Evolutionary conservation across 2,113 vertebrate species (phyloP), one percentile per base, ranked within the genome.

Genomic region (Sporophila hypoxantha): DNA sequence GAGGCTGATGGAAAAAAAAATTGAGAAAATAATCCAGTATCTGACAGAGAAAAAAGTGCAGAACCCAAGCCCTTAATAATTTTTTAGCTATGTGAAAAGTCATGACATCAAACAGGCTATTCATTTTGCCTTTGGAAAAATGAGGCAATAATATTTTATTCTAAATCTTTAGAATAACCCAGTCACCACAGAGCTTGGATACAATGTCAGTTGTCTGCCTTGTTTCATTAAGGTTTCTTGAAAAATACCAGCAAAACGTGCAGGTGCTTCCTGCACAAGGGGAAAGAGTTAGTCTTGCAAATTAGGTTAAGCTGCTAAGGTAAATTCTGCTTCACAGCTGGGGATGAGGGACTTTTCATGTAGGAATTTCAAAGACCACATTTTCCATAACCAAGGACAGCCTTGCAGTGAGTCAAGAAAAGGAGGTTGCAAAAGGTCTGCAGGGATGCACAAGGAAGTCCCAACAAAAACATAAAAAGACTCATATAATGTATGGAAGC

Each of bases 401-500:
- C 10, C 47, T 82, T 57, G 34, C 27, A 75, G 26, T 21, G 52
- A 59, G 27, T 26, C 34, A 75, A n/a, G 23, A 30, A 42, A 60
- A 87, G 7, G 17, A 46, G 26, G 3, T 18, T 5, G 5, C 13
- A 65, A 39, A 60, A 81, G 8, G 12, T 11, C 52, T n/a, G 20
- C n/a, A 18, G 15, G 50, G 49, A 56, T 50, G 39, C 19, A 50
- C 19, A 32, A 50, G 13, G 7, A 64, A 3, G 5, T 50, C n/a
- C 44, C 44, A 59, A 64, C 2, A 76, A 74, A 76, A 77, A 44
- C 10, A 41, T 10, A 2, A 32, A 53, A 76, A 32, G 34, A 44
- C 77, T 10, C 4, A 50, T 7, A n/a, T 2, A 61, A 3, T 9
- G 17, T 0, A 0, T 42, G n/a, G 30, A 42, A 78, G 17, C 20